These are phyloP conservation scores for Cephus pygmeus DNA, from an alignment of 2,888 invertebrate species.

Conservation along the genomic window DNA sequence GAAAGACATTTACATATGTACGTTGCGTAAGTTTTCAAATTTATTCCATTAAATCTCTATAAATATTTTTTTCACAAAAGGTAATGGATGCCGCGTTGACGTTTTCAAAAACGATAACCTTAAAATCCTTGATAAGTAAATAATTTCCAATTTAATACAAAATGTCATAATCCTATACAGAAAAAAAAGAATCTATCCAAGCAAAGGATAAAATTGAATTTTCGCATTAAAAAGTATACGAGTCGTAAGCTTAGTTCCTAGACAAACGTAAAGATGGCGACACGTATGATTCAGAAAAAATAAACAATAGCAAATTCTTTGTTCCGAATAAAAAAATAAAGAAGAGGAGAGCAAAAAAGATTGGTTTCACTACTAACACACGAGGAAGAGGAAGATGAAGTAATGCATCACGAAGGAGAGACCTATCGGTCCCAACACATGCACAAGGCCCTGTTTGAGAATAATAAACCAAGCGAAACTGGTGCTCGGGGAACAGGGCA, in stretches of 20 bases:
- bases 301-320: neutral
- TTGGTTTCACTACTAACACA: neutral
- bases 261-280: neutral
- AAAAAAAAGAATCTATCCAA: neutral
- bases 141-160: neutral
- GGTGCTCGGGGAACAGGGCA: neutral
- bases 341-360: constrained; percentile 5
- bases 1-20: neutral
- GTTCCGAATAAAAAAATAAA: neutral
- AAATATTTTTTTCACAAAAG: neutral
- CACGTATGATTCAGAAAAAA: neutral
- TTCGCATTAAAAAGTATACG: neutral
- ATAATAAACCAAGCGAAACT: neutral
- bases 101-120: too few relatives aligned
- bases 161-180: neutral
- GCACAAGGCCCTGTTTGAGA: neutral
- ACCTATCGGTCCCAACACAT: neutral
- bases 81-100: too few relatives aligned
- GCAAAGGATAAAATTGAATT: neutral
- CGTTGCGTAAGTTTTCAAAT: neutral
- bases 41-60: neutral
- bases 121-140: neutral
- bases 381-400: neutral
- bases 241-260: neutral
- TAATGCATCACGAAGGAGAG: neutral